Evolutionary conservation across 2,888 invertebrate species (phyloP).

Genomic region (Brachynemurus nebulosus): DNA sequence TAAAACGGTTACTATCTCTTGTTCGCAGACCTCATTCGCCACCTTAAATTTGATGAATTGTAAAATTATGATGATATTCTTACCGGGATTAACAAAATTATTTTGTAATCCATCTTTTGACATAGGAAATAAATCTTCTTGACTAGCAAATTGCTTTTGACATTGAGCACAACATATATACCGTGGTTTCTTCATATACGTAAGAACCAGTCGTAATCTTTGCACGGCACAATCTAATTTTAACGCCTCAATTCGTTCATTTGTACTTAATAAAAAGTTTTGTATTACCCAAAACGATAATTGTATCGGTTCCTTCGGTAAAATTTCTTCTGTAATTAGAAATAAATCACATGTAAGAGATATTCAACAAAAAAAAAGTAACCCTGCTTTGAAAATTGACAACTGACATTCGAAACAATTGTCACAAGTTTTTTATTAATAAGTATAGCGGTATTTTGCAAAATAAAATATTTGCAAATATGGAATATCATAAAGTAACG

Average conservation of each 20-base stretch:
- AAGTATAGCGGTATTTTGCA: too few species aligned
- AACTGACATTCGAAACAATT: too few species aligned
- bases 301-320: constrained; percentile 52
- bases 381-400: too few species aligned
- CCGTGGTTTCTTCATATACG: constrained; percentile 36
- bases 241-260: constrained; percentile 46
- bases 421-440: too few species aligned
- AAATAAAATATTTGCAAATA: too few species aligned
- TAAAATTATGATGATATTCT: constrained; percentile 20
- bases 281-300: constrained; percentile 72
- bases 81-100: constrained; percentile 68
- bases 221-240: constrained; percentile 52
- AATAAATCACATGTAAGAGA: too few species aligned
- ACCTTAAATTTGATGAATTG: not conserved
- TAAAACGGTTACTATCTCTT: not conserved
- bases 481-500: too few species aligned
- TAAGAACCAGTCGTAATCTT: constrained; percentile 44
- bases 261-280: constrained; percentile 55
- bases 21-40: not conserved
- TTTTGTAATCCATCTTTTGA: constrained; percentile 65
- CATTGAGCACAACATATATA: constrained; percentile 42
- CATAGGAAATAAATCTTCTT: constrained; percentile 64
- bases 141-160: constrained; percentile 44
- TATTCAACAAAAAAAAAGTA: too few species aligned
- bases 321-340: constrained; percentile 28